Evolutionary conservation across 2,797 vertebrate species (phyloP).

Genomic region (Chelon auratus): DNA sequence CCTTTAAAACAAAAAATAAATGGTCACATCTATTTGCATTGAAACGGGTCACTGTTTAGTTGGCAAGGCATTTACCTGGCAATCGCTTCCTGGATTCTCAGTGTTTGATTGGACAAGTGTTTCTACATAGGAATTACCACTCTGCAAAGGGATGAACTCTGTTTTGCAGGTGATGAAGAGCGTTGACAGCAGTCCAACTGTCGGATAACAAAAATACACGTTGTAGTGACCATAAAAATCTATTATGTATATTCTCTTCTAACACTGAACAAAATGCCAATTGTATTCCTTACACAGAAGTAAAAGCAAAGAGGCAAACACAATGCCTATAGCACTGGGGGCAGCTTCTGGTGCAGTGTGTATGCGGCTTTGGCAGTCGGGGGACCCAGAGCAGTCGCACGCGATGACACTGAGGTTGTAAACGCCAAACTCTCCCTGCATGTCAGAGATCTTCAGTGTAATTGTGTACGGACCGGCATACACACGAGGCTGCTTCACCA

Average conservation of each 20-base stretch:
- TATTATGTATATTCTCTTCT: not conserved
- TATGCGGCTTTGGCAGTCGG: conserved; percentile 46
- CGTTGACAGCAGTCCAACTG: conserved; percentile 58
- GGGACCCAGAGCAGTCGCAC: conserved; percentile 67
- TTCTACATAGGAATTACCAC: not conserved
- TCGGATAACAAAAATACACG: conserved; percentile 3
- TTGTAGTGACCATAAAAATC: not conserved
- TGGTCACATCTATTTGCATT: not conserved
- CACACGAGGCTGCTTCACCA: conserved; percentile 65
- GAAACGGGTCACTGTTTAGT: not conserved
- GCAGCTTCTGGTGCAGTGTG: not conserved
- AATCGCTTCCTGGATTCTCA: conserved; percentile 69
- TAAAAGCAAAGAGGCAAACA: conserved; percentile 53
- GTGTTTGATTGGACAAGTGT: conserved; percentile 52
- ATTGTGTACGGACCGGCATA: conserved; percentile 59
- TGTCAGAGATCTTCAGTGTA: conserved; percentile 73
- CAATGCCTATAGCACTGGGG: conserved; percentile 22
- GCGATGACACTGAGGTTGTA: conserved; percentile 70
- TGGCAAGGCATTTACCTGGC: conserved; percentile 48
- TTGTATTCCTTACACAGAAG: conserved; percentile 64
- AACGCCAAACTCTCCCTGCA: conserved; percentile 62
- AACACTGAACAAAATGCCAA: not conserved
- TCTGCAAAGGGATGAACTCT: conserved; percentile 26
- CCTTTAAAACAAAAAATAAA: conserved; percentile 21
- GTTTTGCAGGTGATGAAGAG: conserved; percentile 41